phyloP scores from a whole-genome alignment of 2,888 invertebrate species.

The Chesias legatella region DNA sequence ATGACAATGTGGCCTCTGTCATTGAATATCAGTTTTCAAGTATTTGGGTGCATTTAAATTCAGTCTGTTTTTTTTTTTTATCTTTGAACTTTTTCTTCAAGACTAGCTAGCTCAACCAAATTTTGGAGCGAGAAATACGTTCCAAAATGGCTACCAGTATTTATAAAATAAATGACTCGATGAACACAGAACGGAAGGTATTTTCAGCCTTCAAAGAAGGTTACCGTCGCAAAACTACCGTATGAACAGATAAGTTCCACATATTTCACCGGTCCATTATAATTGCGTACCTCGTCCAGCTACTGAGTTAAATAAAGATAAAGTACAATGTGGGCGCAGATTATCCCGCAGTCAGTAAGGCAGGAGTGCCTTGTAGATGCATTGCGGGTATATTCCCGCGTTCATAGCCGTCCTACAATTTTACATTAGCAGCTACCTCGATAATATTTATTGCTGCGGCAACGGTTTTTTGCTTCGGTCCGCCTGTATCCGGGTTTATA shows the following conservation, averaged over 20 bases:
- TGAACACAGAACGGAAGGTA: too few relatives aligned
- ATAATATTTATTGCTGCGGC: slow-evolving; percentile 23
- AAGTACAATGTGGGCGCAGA: slow-evolving; percentile 4
- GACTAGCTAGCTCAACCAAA: too few relatives aligned
- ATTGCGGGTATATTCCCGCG: slow-evolving; percentile 17
- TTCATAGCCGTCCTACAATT: slow-evolving; percentile 15
- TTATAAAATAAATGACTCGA: too few relatives aligned
- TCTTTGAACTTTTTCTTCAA: too few relatives aligned
- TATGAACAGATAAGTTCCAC: neutral
- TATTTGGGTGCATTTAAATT: too few relatives aligned
- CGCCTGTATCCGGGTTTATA: slow-evolving; percentile 16
- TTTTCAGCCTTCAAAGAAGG: neutral
- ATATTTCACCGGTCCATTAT: slow-evolving; percentile 14
- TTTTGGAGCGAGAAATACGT: too few relatives aligned
- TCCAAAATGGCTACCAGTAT: too few relatives aligned
- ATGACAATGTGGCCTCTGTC: too few relatives aligned
- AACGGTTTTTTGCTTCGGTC: slow-evolving; percentile 17
- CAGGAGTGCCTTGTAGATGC: slow-evolving; percentile 17
- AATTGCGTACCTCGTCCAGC: slow-evolving; percentile 14
- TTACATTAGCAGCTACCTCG: slow-evolving; percentile 22
- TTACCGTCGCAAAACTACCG: neutral
- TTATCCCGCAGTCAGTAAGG: slow-evolving; percentile 9
- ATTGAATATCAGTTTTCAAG: too few relatives aligned
- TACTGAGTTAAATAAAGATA: slow-evolving; percentile 13
- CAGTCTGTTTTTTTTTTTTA: too few relatives aligned